These are phyloP conservation scores for Oenanthe oenanthe DNA, from an alignment of 2,113 vertebrate species.

Conservation along the genomic window DNA sequence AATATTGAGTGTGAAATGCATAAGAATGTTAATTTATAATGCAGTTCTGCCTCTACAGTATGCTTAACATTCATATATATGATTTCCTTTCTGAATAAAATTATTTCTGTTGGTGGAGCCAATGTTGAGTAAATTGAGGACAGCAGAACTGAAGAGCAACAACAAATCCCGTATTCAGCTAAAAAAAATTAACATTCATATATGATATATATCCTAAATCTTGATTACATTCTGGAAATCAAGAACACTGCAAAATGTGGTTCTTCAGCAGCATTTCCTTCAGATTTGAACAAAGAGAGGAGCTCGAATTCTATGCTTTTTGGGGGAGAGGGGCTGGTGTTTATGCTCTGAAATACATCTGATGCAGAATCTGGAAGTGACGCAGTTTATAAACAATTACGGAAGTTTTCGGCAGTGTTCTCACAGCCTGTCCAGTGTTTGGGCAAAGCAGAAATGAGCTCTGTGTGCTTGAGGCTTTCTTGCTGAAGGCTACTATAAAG, in stretches of 20 bases:
- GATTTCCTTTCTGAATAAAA: neutral
- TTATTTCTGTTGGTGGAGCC: neutral
- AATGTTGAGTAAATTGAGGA: neutral
- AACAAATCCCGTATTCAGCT: neutral
- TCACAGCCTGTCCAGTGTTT: neutral
- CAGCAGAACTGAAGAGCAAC: neutral
- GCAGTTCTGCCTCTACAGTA: neutral
- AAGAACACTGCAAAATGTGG: neutral
- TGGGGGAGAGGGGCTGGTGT: accelerated
- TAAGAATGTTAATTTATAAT: neutral
- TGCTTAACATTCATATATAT: no score
- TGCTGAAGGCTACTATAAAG: neutral
- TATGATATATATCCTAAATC: neutral
- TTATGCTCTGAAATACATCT: neutral
- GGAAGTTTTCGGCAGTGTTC: neutral
- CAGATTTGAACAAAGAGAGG: neutral
- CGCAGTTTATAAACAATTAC: neutral
- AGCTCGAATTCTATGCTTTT: accelerated
- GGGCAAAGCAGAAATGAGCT: neutral
- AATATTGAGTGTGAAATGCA: neutral
- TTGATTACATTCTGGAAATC: neutral
- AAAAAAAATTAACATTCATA: neutral
- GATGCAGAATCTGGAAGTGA: neutral
- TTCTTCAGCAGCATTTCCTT: neutral
- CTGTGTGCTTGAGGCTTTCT: neutral